These are phyloP conservation scores for Orchesella flavescens DNA, from an alignment of 2,888 invertebrate species.

Conservation along the genomic window DNA sequence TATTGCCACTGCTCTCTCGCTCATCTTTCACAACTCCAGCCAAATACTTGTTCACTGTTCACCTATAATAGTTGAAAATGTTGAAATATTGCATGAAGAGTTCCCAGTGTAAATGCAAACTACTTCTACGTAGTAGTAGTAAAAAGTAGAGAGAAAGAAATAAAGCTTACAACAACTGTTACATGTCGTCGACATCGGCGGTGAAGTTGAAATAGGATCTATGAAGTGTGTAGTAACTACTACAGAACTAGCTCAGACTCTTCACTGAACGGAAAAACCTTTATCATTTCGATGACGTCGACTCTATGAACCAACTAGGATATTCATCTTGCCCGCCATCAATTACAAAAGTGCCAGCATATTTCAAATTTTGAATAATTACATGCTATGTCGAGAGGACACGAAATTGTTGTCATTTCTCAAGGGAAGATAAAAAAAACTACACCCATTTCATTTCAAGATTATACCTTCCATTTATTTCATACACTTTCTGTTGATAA, in stretches of 20 bases:
- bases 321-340: constrained; percentile 66
- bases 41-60: not conserved
- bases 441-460: constrained; percentile 55
- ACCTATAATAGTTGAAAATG: not conserved
- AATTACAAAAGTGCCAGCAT: constrained; percentile 68
- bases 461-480: constrained; percentile 30
- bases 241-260: not conserved
- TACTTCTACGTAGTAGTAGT: not conserved
- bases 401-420: constrained; percentile 64
- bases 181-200: constrained; percentile 42
- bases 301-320: constrained; percentile 51
- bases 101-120: not conserved
- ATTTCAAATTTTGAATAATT: constrained; percentile 69
- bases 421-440: constrained; percentile 49
- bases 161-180: constrained; percentile 59
- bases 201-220: constrained; percentile 3
- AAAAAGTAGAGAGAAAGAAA: constrained; percentile 22
- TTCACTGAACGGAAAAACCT: constrained; percentile 56
- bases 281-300: constrained; percentile 61
- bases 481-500: constrained; percentile 1
- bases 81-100: not conserved
- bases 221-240: constrained; percentile 35
- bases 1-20: not conserved
- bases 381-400: constrained; percentile 58
- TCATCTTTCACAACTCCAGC: not conserved